Conservation (phyloP, 1,140 invertebrate genomes). For the Trissolcus basalis region DNA sequence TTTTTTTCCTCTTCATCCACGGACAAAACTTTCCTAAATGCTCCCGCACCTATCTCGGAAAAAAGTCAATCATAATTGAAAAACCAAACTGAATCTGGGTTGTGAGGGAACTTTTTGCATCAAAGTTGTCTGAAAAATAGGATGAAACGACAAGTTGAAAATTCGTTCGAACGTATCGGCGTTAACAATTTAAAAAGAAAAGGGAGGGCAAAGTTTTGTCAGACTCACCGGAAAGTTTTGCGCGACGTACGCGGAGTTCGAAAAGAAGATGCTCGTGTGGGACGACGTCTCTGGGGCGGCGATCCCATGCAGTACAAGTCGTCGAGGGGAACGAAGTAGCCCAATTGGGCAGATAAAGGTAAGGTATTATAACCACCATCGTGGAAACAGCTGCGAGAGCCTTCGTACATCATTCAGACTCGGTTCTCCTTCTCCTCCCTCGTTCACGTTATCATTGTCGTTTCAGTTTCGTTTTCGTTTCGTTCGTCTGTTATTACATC, state of each 20-base stretch:
- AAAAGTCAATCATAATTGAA: too few species aligned
- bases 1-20: background rate
- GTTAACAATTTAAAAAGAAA: too few species aligned
- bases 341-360: slow-evolving; percentile 64
- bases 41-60: too few species aligned
- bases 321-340: slow-evolving; percentile 66
- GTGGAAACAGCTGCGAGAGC: slow-evolving; percentile 52
- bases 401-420: slow-evolving; percentile 22
- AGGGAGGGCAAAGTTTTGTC: background rate
- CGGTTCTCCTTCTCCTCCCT: background rate
- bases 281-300: slow-evolving; percentile 38
- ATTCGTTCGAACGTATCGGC: too few species aligned
- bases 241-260: slow-evolving; percentile 44
- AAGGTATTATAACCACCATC: slow-evolving; percentile 60
- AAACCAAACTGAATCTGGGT: too few species aligned
- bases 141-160: too few species aligned
- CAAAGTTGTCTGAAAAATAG: too few species aligned
- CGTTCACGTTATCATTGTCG: background rate
- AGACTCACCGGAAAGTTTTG: slow-evolving; percentile 58
- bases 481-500: slow-evolving; percentile 4
- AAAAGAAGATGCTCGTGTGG: slow-evolving; percentile 48
- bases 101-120: too few species aligned
- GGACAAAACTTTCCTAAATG: too few species aligned
- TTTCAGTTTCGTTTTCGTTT: slow-evolving; percentile 7
- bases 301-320: slow-evolving; percentile 55